Percentiles rank a stretch among this genome's conserved stretches.
Conservation (phyloP, 2,113 vertebrate genomes). For the Pavo muticus region DNA sequence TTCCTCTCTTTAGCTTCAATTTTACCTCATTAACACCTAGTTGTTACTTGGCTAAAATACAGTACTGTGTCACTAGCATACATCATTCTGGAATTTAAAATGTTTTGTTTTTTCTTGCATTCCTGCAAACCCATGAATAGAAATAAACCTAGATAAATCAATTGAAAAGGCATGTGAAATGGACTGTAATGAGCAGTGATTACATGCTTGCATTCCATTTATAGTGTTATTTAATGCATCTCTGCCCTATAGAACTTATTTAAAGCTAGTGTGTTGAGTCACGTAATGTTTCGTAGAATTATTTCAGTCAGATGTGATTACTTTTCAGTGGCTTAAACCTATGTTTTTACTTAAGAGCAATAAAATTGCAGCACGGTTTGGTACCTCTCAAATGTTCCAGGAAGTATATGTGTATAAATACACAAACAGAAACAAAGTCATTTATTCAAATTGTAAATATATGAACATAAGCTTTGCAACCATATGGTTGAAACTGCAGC, state of each 20-base stretch:
- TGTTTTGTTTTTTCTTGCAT: neutral
- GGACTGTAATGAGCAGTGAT: constrained; percentile 28
- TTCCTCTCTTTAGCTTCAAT: neutral
- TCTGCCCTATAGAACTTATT: constrained; percentile 19
- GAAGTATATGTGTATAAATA: neutral
- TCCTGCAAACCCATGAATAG: neutral
- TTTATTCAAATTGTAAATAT: neutral
- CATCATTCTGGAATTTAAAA: neutral
- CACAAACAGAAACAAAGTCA: neutral
- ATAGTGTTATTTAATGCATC: neutral
- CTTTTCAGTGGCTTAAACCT: neutral
- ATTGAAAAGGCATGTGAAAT: constrained; percentile 7
- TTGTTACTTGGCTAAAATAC: neutral
- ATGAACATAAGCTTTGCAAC: constrained; percentile 1
- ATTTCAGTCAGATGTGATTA: neutral
- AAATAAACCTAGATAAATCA: constrained; percentile 34
- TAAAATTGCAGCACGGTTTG: neutral
- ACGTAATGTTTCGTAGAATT: neutral
- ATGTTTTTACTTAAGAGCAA: neutral
- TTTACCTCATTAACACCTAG: neutral
- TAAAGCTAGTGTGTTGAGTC: neutral
- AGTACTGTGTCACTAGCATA: fast-evolving
- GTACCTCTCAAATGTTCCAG: neutral
- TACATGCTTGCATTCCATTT: constrained; percentile 17
- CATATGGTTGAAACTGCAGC: neutral